These are phyloP conservation scores for Congeria kusceri DNA, from an alignment of 2,888 invertebrate species.

Conservation along the genomic window DNA sequence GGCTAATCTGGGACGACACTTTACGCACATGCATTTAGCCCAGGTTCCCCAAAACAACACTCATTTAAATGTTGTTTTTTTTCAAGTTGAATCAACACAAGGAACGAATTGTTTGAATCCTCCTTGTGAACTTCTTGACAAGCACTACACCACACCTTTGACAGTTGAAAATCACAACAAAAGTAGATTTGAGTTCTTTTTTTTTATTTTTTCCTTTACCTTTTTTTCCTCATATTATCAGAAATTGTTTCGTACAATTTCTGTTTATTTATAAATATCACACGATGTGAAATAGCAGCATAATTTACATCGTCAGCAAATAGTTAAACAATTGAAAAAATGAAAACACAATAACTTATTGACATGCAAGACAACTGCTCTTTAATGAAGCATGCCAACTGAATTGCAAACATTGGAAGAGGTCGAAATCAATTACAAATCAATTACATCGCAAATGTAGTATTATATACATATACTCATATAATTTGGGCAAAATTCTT, in stretches of 20 bases:
- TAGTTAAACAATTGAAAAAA: slow-evolving; percentile 16
- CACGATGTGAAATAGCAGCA: slow-evolving; percentile 33
- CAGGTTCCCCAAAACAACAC: too few relatives aligned
- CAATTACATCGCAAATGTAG: not conserved
- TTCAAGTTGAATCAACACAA: too few relatives aligned
- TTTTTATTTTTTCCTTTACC: slow-evolving; percentile 42
- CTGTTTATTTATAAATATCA: slow-evolving; percentile 46
- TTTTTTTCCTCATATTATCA: slow-evolving; percentile 37
- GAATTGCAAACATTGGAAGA: not conserved
- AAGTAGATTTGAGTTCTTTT: slow-evolving; percentile 40
- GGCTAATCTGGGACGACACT: too few relatives aligned
- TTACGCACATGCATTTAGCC: too few relatives aligned
- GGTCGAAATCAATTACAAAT: not conserved
- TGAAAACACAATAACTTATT: not conserved
- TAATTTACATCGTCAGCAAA: slow-evolving; percentile 37
- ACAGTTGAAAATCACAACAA: slow-evolving; percentile 10
- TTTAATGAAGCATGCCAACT: not conserved
- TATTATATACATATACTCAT: too few relatives aligned
- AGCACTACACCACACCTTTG: not conserved
- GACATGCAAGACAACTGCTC: not conserved
- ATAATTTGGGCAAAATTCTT: too few relatives aligned
- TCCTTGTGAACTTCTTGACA: not conserved
- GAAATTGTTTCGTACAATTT: slow-evolving; percentile 37
- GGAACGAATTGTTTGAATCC: too few relatives aligned
- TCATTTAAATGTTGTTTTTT: too few relatives aligned